Conservation (phyloP, 1,140 invertebrate species). For the Halictus rubicundus region DNA sequence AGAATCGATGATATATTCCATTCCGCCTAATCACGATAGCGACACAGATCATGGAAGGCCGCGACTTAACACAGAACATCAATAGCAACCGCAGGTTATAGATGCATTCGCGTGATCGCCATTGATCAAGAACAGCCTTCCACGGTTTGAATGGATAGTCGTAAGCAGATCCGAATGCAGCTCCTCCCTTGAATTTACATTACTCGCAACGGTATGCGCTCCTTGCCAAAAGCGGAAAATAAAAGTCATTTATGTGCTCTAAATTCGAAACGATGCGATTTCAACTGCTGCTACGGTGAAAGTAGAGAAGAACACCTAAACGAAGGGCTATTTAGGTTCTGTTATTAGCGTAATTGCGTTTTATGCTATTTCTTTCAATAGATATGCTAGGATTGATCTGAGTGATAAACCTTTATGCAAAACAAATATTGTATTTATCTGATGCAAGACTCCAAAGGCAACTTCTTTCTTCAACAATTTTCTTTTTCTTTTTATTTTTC, state of each 20-base stretch:
- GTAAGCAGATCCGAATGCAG: too few species aligned
- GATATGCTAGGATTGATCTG: too few species aligned
- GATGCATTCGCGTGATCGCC: conserved; percentile 2
- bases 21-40: not conserved
- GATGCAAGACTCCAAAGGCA: too few species aligned
- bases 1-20: not conserved
- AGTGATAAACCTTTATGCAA: too few species aligned
- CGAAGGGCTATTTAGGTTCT: too few species aligned
- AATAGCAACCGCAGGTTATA: not conserved
- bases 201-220: not conserved
- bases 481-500: too few species aligned
- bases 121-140: not conserved
- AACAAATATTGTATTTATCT: too few species aligned
- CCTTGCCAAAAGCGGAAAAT: not conserved
- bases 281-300: not conserved
- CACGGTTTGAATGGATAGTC: not conserved
- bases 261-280: not conserved
- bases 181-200: not conserved
- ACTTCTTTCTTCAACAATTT: too few species aligned
- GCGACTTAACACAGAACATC: conserved; percentile 10
- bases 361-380: too few species aligned
- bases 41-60: conserved; percentile 1
- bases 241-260: not conserved
- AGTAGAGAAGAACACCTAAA: too few species aligned
- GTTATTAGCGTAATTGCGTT: too few species aligned